Base-by-base conservation (phyloP, 2,888 invertebrate species). In the Cheilosia vulpina region DNA sequence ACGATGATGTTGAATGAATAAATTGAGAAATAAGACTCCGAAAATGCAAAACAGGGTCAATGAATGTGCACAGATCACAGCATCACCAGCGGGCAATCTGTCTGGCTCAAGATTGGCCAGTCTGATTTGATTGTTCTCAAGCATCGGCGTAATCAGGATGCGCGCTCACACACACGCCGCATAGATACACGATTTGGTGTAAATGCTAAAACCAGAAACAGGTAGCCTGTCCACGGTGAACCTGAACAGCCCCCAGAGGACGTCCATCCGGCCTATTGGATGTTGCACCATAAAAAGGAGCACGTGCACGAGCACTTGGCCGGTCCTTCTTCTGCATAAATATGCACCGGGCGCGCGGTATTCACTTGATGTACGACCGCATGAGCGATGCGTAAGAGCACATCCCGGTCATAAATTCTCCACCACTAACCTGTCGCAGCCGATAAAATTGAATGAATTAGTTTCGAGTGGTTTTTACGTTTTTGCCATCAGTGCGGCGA, bases 391-490 rank as follows among this genome's bases (percentile, higher is more conserved):
- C 80, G 80, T 80, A 75, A 75, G 75, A 65, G 69, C 65, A 65
- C 65, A 80, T 80, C 68, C 69, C 71, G 77, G 62, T 60, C 81
- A 63, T 81, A 85, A 85, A 77, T 76, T 72, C 57, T 47, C 45
- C 71, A 53, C 57, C 62, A 65, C 85, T 81, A 85, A 81, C 85
- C 81, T 85, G 81, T 81, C 81, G 71, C 68, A 68, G 81, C 63
- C 66, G 85, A 85, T 81, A 77, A 85, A 81, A 80, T 77, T 85
- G 85, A 85, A 81, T 85, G 85, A 85, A 85, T 81, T 81, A 77
- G 85, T 68, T 72, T 72, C 62, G 68, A 85, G 85, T 84, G 75
- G 43, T 66, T 66, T 77, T 82, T 43, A 43, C 17, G n/a, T 69
- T 68, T 41, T 66, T 31, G 11, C 57, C 73, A 55, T 34, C 52